Evolutionary conservation across 2,797 vertebrate species (phyloP), one percentile per base, ranked within the genome.

Genomic region (Diglossa cyanea): DNA sequence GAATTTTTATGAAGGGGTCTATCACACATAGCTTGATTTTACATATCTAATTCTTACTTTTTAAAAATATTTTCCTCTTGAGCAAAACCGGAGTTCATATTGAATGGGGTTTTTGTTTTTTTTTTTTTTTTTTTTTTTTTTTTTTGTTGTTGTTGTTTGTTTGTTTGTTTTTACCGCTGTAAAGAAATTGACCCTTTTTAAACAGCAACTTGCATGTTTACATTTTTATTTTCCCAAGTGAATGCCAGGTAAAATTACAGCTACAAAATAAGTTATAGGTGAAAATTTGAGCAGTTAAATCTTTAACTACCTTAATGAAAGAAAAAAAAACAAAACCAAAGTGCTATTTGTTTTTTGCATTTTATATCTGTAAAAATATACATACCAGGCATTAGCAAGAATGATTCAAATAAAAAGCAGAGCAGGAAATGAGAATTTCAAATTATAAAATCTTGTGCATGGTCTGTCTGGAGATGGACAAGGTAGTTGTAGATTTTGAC

Each of bases 401-500:
- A 44, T 40, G 9, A 77, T 79, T 87, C 76, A 70, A 79, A 67
- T 37, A 66, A 76, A 76, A 89, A 39, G 5, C 20, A 87, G n/a
- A 60, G 44, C 14, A 63, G 11, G 9, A 86, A 85, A 82, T 13
- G 2, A 88, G 6, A 13, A 53, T 48, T 86, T 73, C 28, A 63
- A 80, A 63, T 53, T 67, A 31, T 24, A 75, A 86, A 76, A 45
- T 45, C 45, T 61, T 68, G 2, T 2, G 13, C 44, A 30, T 74
- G 39, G 3, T 25, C n/a, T 23, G 10, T 45, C 44, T 63, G 50
- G 19, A 62, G 55, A 75, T 26, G 0, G 8, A 70, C n/a, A 66
- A 68, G 20, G 3, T 21, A 81, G 45, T 9, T 77, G 45, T 19
- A 70, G 35, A 44, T 91, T 79, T 87, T 94, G 55, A 71, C 13